Base-by-base conservation (phyloP, 2,888 invertebrate species). In the Alloscopus bannaensis region DNA sequence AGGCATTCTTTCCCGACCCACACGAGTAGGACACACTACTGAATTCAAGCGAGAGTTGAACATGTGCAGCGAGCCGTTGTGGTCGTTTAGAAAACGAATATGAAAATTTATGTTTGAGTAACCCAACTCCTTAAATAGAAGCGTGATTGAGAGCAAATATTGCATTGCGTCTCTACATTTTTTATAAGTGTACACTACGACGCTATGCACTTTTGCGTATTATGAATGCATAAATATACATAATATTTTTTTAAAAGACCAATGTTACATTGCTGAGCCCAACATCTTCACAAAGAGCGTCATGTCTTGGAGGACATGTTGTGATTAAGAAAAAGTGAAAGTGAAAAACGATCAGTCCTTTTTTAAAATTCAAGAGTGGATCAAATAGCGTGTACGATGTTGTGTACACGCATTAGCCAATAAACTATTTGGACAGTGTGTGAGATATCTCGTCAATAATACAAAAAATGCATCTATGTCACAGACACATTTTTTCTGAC, bases 241-340 rank as follows among this genome's bases (percentile, higher is more conserved):
- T n/a, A n/a, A n/a, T n/a, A n/a, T n/a, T n/a, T n/a, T n/a, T n/a
- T n/a, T n/a, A n/a, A n/a, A n/a, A n/a, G n/a, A n/a, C n/a, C n/a
- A n/a, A n/a, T n/a, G n/a, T n/a, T n/a, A n/a, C n/a, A n/a, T n/a
- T n/a, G n/a, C n/a, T n/a, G n/a, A 52, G 47, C 16, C 26, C 55
- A 57, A 28, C 26, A 45, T 40, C 40, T 20, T 29, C 24, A 36
- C 64, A 24, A 55, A 50, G 65, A 55, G 55, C 65, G 55, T 66
- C 73, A 62, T n/a, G n/a, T 73, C 66, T 75, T 73, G 73, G 73
- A 73, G 73, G 73, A 73, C 73, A 68, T n/a, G n/a, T n/a, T 55
- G 36, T 57, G 64, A 72, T 72, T 72, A 72, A 62, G 72, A 64
- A 73, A 72, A 73, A 73, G 73, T 73, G 73, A 73, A 76, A 69